Base-by-base conservation (phyloP, 35 echinoderm and acorn worm genomes). In the Apostichopus parvimensis region DNA sequence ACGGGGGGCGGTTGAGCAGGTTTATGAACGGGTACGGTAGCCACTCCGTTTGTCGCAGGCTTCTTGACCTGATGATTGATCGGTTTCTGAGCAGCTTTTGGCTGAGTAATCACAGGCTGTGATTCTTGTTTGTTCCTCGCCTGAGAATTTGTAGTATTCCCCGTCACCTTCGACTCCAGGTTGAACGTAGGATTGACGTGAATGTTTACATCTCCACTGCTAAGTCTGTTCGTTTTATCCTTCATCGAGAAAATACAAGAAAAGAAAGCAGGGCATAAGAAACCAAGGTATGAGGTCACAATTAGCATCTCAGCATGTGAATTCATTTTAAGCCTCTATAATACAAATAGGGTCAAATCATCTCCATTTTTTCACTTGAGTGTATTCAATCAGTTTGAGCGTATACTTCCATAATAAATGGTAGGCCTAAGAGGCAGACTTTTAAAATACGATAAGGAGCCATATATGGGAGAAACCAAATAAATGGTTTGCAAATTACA, bases 151-250 rank as follows among this genome's bases (percentile, higher is more conserved):
- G 21, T 28, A 24, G 15, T 8, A 52, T 64, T 75, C 15, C 24
- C 21, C 5, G 86, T 15, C 58, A 73, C 4, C 86, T 71, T 88
- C 12, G 57, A 52, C 20, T 88, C 86, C 86, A 88, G 45, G 17
- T 88, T 88, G 86, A 88, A 88, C 4, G 86, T 75, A 8, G 60
- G 86, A 14, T 88, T 88, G 22, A 88, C 45, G 54, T 88, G 86
- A 10, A 88, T 88, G 64, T 88, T 88, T 14, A 88, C 72, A 52
- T 88, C 86, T 21, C 86, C 86, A 53, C 61, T 72, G 64, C 62
- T 88, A 0, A 88, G 86, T 14, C 86, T 71, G 86, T 88, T 88
- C 17, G 20, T 88, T 52, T 65, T 88, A 88, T 88, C 86, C 86
- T 88, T n/a, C 4, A 11, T 65, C 24, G 64, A 72, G 45, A 88